These are phyloP conservation scores for Channa maculata DNA, from an alignment of 2,113 vertebrate species.

Conservation along the genomic window DNA sequence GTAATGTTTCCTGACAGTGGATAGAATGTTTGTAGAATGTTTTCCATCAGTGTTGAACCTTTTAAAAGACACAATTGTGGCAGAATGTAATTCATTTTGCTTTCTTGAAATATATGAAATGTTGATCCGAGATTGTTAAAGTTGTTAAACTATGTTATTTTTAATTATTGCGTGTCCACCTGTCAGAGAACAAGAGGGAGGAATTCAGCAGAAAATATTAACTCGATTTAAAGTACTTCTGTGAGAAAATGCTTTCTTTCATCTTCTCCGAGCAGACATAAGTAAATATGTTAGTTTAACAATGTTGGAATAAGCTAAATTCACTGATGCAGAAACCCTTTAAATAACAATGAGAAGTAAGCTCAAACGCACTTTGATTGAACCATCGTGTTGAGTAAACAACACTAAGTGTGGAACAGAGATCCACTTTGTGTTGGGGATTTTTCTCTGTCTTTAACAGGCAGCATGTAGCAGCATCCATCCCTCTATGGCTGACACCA, in stretches of 20 bases:
- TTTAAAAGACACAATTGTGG: neutral
- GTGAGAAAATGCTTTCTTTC: conserved; percentile 9
- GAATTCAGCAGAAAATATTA: conserved; percentile 3
- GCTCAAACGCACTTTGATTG: neutral
- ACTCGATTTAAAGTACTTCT: conserved; percentile 28
- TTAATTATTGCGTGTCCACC: conserved; percentile 4
- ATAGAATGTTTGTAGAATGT: conserved; percentile 22
- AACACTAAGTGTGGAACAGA: conserved; percentile 20
- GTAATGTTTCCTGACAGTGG: conserved; percentile 11
- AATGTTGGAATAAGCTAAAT: conserved; percentile 2
- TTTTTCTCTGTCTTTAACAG: conserved; percentile 73
- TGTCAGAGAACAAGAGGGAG: conserved; percentile 19
- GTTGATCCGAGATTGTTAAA: conserved; percentile 10
- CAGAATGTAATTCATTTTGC: neutral
- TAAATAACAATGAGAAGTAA: neutral
- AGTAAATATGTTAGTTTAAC: conserved; percentile 30
- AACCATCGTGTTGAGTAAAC: conserved; percentile 37
- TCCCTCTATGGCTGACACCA: conserved; percentile 90
- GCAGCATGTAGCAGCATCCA: conserved; percentile 68
- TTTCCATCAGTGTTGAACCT: neutral
- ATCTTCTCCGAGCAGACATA: conserved; percentile 27
- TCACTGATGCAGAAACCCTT: neutral
- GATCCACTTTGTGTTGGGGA: conserved; percentile 23
- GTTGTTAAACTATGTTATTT: conserved; percentile 13
- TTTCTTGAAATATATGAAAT: conserved; percentile 18